Conservation (phyloP, 2,888 invertebrate species). For the Machimus atricapillus region DNA sequence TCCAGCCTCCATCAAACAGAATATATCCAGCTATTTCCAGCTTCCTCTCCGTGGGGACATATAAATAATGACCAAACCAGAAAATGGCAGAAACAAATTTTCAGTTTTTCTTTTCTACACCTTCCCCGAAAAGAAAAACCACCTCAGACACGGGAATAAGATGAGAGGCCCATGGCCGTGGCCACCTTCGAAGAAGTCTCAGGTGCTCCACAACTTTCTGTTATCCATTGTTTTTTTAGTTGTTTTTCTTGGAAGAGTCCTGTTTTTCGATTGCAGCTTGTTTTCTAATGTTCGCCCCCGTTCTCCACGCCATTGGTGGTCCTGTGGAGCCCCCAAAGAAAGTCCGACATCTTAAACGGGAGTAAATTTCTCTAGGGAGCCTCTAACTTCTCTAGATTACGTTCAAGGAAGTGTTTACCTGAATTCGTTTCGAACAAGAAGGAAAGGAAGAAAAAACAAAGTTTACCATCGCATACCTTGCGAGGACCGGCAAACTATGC, state of each 20-base stretch:
- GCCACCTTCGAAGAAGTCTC: background rate
- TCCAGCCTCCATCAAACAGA: background rate
- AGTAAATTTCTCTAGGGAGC: conserved; percentile 12
- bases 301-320: background rate
- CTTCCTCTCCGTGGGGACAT: background rate
- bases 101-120: background rate
- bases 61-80: conserved; percentile 28
- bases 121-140: background rate
- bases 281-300: background rate
- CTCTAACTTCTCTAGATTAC: background rate
- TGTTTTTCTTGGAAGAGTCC: background rate
- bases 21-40: background rate
- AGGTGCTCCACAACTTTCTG: conserved; percentile 18
- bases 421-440: background rate
- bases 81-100: conserved; percentile 31
- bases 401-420: conserved; percentile 9
- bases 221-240: background rate
- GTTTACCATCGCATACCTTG: background rate
- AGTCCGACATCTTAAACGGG: conserved; percentile 16
- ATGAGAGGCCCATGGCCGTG: background rate
- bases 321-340: background rate
- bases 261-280: conserved; percentile 20
- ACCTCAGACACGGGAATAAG: background rate
- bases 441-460: background rate
- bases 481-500: background rate